Evolutionary conservation across 1,140 invertebrate species (phyloP).

Genomic region (Eriocheir sinensis): DNA sequence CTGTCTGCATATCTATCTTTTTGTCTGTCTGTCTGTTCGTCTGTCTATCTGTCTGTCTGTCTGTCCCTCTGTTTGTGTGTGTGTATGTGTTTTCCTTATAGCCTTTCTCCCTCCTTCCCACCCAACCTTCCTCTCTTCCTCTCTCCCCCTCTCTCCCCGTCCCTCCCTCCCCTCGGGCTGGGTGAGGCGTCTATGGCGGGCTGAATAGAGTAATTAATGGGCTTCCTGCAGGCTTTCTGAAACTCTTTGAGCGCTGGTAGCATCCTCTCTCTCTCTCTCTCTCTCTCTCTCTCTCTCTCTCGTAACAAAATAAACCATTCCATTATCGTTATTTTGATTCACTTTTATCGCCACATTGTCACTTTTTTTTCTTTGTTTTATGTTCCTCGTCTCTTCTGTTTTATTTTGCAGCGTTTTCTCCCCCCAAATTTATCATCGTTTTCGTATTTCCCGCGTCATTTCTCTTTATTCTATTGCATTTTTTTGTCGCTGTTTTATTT

Average conservation of each 20-base stretch:
- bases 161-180: neutral
- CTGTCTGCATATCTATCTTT: no score
- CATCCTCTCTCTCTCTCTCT: neutral
- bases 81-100: no score
- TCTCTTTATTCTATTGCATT: no score
- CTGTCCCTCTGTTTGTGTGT: neutral
- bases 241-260: constrained; percentile 3
- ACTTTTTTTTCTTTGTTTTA: no score
- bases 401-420: no score
- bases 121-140: constrained; percentile 6
- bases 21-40: neutral
- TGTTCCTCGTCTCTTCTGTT: no score
- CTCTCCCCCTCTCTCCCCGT: neutral
- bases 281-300: neutral
- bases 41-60: neutral
- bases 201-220: constrained; percentile 9
- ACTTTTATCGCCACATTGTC: no score
- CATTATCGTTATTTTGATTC: no score
- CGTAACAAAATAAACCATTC: neutral
- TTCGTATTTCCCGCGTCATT: no score
- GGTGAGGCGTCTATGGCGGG: neutral
- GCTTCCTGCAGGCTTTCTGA: neutral
- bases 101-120: constrained; percentile 20
- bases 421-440: no score
- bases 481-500: no score